Evolutionary conservation across 2,888 invertebrate genomes (phyloP), one percentile per base, ranked within the genome.

Genomic region (Stomorhina lunata): DNA sequence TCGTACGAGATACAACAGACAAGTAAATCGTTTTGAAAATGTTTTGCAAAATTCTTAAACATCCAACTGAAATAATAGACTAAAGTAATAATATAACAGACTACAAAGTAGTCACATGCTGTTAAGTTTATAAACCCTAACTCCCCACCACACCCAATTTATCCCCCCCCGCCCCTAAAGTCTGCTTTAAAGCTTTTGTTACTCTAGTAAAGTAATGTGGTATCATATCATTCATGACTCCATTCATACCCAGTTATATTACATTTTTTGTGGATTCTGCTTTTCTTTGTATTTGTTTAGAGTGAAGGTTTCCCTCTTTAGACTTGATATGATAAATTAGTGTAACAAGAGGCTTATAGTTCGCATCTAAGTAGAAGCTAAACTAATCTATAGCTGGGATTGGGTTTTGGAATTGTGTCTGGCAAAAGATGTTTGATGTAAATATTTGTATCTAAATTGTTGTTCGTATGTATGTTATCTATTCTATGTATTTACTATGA

Each of bases 251-350:
- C n/a, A 12, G 37, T 22, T 55, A 40, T 32, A 53, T 32, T 50
- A 20, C 45, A 48, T 5, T 10, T 40, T 53, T 2, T 40, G 27
- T 29, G 20, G 37, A 10, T 43, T 45, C 10, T 48, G 43, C 2
- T 15, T 34, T 57, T 37, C 4, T 2, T 27, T 61, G 12, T 17
- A 29, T 25, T 71, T 79, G 53, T 37, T 55, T 57, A 63, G n/a
- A n/a, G 63, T 80, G 55, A 29, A 80, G 61, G 61, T 59, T 81
- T 77, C 78, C 73, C 69, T 73, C 69, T 73, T 69, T 61, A 27
- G 20, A 69, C 53, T 79, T 71, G 53, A 68, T 77, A 79, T 82
- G 82, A 82, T 82, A 79, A 79, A 82, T 79, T 79, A 48, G 79
- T 76, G 71, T 79, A 79, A 76, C 82, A 55, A 82, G 75, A 45